Evolutionary conservation across 2,888 invertebrate genomes (phyloP).

Genomic region (Andrena camellia): DNA sequence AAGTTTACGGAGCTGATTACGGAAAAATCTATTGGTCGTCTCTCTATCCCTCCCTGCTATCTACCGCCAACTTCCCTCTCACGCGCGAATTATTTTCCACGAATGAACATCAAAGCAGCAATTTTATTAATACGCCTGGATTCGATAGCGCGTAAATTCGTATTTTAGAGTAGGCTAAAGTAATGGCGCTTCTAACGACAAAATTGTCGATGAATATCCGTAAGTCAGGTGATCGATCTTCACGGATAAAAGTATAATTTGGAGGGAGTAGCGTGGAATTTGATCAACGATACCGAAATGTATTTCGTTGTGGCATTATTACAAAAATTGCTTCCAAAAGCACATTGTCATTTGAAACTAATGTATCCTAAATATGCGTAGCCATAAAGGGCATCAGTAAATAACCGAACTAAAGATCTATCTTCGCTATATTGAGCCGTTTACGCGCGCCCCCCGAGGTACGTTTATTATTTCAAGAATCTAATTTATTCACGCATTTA

Average conservation of each 20-base stretch:
- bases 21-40: slow-evolving; percentile 32
- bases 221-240: no score
- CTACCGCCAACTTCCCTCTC: no score
- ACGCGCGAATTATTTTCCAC: background rate
- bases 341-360: no score
- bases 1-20: slow-evolving; percentile 26
- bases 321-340: no score
- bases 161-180: background rate
- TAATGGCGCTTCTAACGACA: no score
- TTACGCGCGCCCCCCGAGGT: background rate
- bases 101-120: background rate
- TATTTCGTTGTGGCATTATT: no score
- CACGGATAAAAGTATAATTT: no score
- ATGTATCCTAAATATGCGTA: background rate
- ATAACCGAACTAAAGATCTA: background rate
- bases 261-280: no score
- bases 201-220: no score
- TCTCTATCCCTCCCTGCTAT: background rate
- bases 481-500: slow-evolving; percentile 4
- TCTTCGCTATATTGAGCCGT: background rate
- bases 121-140: background rate
- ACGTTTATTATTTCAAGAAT: slow-evolving; percentile 1
- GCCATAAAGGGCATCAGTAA: background rate
- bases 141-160: background rate
- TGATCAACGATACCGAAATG: no score